A percentile compares a stretch with the other conserved stretches of the same genome.
Evolutionary conservation across 2,113 vertebrate species (phyloP).

Genomic region (Burhinus bistriatus): DNA sequence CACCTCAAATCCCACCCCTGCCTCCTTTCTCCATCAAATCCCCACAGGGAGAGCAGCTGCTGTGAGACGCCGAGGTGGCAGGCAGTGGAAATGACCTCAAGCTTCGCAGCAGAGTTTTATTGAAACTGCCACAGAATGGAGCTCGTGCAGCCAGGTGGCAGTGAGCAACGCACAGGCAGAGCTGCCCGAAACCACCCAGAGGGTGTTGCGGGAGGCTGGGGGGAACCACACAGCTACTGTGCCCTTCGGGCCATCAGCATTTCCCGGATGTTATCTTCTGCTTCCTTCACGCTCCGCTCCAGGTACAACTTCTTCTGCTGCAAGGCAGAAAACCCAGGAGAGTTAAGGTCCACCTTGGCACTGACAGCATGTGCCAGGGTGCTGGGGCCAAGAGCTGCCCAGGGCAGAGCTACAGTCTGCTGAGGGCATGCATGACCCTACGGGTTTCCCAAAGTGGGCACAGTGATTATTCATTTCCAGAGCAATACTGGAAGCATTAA

Average conservation of each 20-base stretch:
- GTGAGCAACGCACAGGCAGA: background rate
- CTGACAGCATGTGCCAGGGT: background rate
- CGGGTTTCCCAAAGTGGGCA: rapidly evolving
- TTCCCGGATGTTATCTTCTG: conserved; percentile 94
- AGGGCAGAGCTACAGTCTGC: background rate
- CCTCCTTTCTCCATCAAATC: background rate
- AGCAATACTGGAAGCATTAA: background rate
- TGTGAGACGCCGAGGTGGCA: rapidly evolving
- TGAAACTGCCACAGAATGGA: background rate
- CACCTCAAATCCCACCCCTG: background rate
- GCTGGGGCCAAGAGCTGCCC: background rate
- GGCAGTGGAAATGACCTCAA: background rate
- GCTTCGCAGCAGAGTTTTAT: background rate
- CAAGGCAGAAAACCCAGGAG: conserved; percentile 20
- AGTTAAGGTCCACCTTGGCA: background rate
- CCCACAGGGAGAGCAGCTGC: rapidly evolving
- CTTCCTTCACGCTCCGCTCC: conserved; percentile 93
- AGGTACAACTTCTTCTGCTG: conserved; percentile 95
- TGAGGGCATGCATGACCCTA: rapidly evolving
- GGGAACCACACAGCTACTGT: conserved; percentile 67
- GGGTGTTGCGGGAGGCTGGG: background rate
- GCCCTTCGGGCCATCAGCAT: conserved; percentile 92
- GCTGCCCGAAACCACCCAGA: background rate
- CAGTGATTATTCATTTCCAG: background rate
- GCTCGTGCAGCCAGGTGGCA: rapidly evolving